Conservation (phyloP, 1,140 invertebrate species). For the Anastrepha obliqua region DNA sequence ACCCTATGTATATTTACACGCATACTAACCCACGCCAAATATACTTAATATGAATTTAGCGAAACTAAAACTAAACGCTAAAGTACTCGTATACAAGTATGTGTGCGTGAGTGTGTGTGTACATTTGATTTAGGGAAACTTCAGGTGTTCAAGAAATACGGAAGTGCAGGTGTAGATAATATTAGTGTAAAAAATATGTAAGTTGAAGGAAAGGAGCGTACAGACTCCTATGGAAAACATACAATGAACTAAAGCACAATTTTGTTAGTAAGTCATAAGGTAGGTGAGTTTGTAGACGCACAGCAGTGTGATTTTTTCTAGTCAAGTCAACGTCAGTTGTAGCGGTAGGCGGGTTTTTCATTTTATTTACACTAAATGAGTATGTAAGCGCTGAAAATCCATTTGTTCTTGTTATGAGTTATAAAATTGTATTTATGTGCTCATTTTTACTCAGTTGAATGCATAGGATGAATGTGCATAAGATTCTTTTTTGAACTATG, state of each 20-base stretch:
- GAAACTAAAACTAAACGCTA: slow-evolving; percentile 27
- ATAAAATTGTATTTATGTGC: neutral
- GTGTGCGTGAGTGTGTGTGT: neutral
- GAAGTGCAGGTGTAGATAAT: neutral
- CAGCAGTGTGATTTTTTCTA: slow-evolving; percentile 15
- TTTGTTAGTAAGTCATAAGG: neutral
- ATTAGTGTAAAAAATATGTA: neutral
- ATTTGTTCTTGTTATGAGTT: neutral
- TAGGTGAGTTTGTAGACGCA: neutral
- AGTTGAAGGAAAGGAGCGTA: neutral
- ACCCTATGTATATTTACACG: neutral
- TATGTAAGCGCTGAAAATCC: neutral
- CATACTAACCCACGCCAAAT: neutral
- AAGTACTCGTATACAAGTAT: neutral
- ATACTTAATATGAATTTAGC: slow-evolving; percentile 41
- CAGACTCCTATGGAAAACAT: neutral
- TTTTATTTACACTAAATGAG: neutral
- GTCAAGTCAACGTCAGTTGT: slow-evolving; percentile 27
- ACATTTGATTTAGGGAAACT: slow-evolving; percentile 4
- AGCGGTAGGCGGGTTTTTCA: neutral
- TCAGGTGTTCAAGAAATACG: neutral
- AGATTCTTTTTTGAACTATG: too few species aligned
- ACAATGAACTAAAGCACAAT: neutral
- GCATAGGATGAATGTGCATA: neutral
- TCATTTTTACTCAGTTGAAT: neutral